phyloP scores from a whole-genome alignment of 2,888 invertebrate species.

The Xylota segnis region DNA sequence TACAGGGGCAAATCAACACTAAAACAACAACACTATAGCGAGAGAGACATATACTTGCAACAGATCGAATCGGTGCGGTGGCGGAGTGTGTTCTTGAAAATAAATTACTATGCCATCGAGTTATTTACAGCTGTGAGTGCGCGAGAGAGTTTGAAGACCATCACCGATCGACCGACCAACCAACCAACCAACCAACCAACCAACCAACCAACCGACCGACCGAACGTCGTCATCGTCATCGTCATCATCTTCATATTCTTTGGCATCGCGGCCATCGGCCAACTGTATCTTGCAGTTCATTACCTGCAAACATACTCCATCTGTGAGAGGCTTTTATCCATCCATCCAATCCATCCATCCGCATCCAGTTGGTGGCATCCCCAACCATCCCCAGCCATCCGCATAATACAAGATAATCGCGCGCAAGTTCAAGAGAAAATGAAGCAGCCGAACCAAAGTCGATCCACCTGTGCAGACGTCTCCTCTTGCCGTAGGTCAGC shows the following conservation, averaged over 20 bases:
- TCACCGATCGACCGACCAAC: constrained; percentile 29
- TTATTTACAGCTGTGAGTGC: constrained; percentile 76
- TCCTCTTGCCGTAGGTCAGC: constrained; percentile 73
- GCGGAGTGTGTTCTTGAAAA: constrained; percentile 73
- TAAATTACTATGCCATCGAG: constrained; percentile 77
- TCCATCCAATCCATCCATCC: constrained; percentile 75
- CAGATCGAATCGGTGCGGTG: constrained; percentile 27
- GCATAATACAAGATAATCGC: constrained; percentile 76
- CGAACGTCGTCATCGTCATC: constrained; percentile 35
- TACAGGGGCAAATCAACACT: constrained; percentile 76
- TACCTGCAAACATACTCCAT: constrained; percentile 77
- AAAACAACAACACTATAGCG: constrained; percentile 53
- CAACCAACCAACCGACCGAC: too few relatives aligned
- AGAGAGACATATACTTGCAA: background rate
- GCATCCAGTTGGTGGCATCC: constrained; percentile 51
- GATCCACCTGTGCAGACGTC: constrained; percentile 72
- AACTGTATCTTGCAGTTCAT: constrained; percentile 74
- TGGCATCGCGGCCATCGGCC: constrained; percentile 34
- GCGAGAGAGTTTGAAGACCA: constrained; percentile 72
- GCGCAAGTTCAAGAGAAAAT: constrained; percentile 77
- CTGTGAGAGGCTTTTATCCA: constrained; percentile 79
- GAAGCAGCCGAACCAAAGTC: constrained; percentile 41
- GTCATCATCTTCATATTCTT: constrained; percentile 75
- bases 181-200: constrained; percentile 50
- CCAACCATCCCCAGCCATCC: constrained; percentile 60